These are phyloP conservation scores for Sebastes trivittatus DNA, from an alignment of 2,797 vertebrate genomes.

Conservation along the genomic window DNA sequence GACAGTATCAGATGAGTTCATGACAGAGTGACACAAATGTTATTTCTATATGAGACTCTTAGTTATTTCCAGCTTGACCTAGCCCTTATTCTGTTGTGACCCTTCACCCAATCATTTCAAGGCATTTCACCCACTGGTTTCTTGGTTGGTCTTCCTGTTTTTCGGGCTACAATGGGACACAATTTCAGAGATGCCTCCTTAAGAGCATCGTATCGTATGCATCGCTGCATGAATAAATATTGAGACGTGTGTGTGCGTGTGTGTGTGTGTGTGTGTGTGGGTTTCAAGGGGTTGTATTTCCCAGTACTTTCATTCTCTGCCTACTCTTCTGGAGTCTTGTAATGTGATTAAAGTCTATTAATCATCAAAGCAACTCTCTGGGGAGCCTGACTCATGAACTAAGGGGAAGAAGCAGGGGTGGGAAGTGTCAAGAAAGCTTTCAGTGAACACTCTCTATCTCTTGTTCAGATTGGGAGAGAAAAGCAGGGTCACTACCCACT, in stretches of 20 bases:
- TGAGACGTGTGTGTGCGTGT: constrained; percentile 54
- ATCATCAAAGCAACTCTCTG: constrained; percentile 86
- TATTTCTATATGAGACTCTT: background rate
- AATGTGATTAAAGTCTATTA: constrained; percentile 90
- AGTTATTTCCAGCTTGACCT: background rate
- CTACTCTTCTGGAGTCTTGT: constrained; percentile 85
- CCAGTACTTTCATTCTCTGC: constrained; percentile 82
- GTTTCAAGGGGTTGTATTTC: constrained; percentile 80
- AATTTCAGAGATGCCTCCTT: constrained; percentile 42
- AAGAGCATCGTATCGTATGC: constrained; percentile 55
- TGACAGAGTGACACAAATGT: constrained; percentile 14
- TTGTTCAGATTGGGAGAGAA: constrained; percentile 75
- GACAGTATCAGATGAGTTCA: constrained; percentile 31
- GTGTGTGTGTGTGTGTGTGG: constrained; percentile 37
- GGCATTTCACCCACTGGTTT: constrained; percentile 6
- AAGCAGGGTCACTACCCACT: constrained; percentile 77
- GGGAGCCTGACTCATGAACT: constrained; percentile 85
- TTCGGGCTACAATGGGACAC: constrained; percentile 36
- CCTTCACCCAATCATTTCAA: background rate
- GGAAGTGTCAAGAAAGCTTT: constrained; percentile 85
- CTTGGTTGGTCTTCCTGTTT: constrained; percentile 23
- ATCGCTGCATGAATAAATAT: constrained; percentile 76
- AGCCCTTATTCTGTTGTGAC: constrained; percentile 1
- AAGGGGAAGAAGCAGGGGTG: constrained; percentile 81
- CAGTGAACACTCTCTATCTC: constrained; percentile 77